Conservation (phyloP, 2,113 vertebrate genomes). For the Boulengeromyrus knoepffleri region DNA sequence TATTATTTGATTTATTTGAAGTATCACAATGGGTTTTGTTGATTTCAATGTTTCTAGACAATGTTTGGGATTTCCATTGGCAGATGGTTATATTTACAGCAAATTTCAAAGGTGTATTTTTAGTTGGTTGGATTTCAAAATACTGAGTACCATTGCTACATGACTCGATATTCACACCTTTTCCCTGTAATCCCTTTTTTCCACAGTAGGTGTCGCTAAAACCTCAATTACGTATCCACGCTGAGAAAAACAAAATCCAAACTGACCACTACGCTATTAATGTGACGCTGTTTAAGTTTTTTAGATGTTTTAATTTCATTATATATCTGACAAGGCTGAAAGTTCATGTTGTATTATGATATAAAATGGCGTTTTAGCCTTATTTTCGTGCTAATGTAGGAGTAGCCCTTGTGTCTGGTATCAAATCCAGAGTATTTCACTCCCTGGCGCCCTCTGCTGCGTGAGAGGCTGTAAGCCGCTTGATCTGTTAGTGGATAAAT, state of each 20-base stretch:
- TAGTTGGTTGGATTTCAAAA: not conserved
- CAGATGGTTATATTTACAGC: not conserved
- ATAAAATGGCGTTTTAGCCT: not conserved
- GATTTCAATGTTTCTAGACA: not conserved
- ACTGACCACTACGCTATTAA: not conserved
- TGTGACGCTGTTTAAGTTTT: not conserved
- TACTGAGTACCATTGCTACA: not conserved
- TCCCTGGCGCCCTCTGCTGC: not conserved
- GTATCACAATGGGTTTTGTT: not conserved
- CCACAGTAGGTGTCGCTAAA: not conserved
- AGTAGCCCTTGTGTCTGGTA: not conserved
- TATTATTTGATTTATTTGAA: slow-evolving; percentile 25
- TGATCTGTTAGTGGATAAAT: not conserved
- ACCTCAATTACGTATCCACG: not conserved
- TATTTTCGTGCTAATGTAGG: not conserved
- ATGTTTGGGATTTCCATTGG: not conserved
- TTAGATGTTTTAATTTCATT: not conserved
- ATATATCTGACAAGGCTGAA: not conserved
- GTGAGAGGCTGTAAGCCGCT: not conserved
- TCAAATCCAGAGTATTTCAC: not conserved
- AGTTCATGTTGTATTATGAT: not conserved
- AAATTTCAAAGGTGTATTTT: not conserved
- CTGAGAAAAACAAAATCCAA: not conserved
- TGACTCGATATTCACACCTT: not conserved
- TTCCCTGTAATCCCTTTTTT: not conserved